Conservation (phyloP, 1,140 invertebrate species). For the Microplitis demolitor region DNA sequence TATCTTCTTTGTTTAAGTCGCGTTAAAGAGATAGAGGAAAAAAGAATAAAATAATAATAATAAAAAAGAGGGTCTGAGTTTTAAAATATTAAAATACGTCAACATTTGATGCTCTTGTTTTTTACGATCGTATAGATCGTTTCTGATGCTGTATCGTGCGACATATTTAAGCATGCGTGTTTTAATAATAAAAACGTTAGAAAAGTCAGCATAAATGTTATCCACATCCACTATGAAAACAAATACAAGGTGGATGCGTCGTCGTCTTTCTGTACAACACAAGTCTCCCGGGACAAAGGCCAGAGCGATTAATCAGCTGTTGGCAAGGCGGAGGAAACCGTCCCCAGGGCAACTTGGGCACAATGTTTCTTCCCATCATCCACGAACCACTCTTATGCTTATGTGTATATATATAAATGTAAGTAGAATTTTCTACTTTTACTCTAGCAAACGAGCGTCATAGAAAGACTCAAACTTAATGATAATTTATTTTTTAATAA, state of each 20-base stretch:
- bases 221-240: slow-evolving; percentile 48
- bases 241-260: slow-evolving; percentile 55
- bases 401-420: no score
- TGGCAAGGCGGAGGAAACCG: slow-evolving; percentile 57
- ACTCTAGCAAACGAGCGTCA: no score
- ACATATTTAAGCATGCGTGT: background rate
- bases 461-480: no score
- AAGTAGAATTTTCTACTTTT: no score
- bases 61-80: slow-evolving; percentile 29
- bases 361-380: slow-evolving; percentile 47
- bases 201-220: slow-evolving; percentile 49
- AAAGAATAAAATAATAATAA: slow-evolving; percentile 27
- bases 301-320: slow-evolving; percentile 63
- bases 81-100: slow-evolving; percentile 60
- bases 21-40: slow-evolving; percentile 20
- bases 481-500: no score
- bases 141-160: background rate
- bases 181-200: slow-evolving; percentile 44
- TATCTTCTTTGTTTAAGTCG: slow-evolving; percentile 18
- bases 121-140: no score
- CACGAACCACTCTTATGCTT: background rate
- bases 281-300: slow-evolving; percentile 46
- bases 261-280: slow-evolving; percentile 26
- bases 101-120: slow-evolving; percentile 57
- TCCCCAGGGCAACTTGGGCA: slow-evolving; percentile 55